Evolutionary conservation across 2,113 vertebrate species (phyloP), one percentile per base, ranked within the genome.

Genomic region (Merops nubicus): DNA sequence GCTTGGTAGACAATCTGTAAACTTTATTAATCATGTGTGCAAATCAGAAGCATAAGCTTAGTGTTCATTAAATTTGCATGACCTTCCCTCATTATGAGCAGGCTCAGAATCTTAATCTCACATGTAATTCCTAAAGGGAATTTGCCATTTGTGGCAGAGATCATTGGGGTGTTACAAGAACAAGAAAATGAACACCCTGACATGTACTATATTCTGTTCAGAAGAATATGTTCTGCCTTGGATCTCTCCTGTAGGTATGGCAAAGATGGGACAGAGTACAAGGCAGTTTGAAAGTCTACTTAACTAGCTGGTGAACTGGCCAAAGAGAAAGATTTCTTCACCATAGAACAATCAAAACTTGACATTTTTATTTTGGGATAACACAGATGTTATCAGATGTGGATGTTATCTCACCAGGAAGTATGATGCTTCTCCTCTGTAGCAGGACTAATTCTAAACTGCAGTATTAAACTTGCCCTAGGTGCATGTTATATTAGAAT

Each of bases 201-300:
- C 26, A 16, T 1, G 4, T 14, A 8, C 16, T 1, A 0, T 31
- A 45, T 19, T 40, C 51, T 18, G 15, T 16, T 42, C 28, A 29
- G 51, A 36, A n/a, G n/a, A n/a, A n/a, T n/a, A n/a, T 36, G 4
- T 73, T 81, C 28, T 75, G 31, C 28, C 50, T 34, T 17, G 40
- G 16, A 1, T 1, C 47, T 70, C 15, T 42, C 21, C 40, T 31
- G 11, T 0, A 34, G 50, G n/a, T 9, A 3, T n/a, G 40, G 36
- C 23, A 72, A 75, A 79, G n/a, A 50, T 9, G 23, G 50, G 56
- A 8, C 4, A 25, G 15, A n/a, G 11, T 4, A 15, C 36, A 22
- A 48, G 38, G 15, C 7, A 4, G 0, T 23, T 33, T 15, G 18
- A 12, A 65, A 28, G 9, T 43, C 85, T 26, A 1, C 76, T 72